Base-by-base conservation (phyloP, 2,888 invertebrate genomes). In the Perithous albicinctus region DNA sequence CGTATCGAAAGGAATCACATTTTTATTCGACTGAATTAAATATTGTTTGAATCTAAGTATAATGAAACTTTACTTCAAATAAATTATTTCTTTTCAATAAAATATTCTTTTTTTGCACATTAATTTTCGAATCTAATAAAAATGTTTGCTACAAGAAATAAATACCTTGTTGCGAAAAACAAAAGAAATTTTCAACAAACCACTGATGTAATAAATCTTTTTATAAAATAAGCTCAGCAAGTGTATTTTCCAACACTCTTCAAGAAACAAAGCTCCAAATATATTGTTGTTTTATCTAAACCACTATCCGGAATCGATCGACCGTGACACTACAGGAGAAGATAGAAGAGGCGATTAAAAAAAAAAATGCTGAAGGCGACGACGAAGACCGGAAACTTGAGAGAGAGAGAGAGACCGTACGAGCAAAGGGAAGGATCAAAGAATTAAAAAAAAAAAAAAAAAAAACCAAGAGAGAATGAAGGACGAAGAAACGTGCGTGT, bases 401-500 rank as follows among this genome's bases (percentile, higher is more conserved):
- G 38, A 38, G 26, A 20, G 67, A 6, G 26, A 38, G 38, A 38
- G 26, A 20, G 67, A 6, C 18, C 46, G 51, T 61, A 32, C 46
- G 64, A 12, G 15, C 43, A 54, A 64, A 48, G 32, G 56, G 35
- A 48, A 20, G 61, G 46, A 76, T 51, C 56, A 63, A 69, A 46
- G 46, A 35, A 77, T 46, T 56, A 43, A 70, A 38, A 51, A 51
- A 63, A 29, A 72, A 78, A n/a, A 69, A 51, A 54, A 54, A 46
- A 41, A 54, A 20, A n/a, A 18, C 23, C 61, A 1, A 43, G 15
- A 59, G 32, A 35, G 35, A 48, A 8, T 43, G 18, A 15, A 61
- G 66, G 15, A 46, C 20, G 64, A 43, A 59, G 41, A 20, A 48
- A 51, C 64, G 73, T 59, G 43, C 76, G 59, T 70, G 78, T 61